Evolutionary conservation across 2,113 vertebrate species (phyloP), one percentile per base, ranked within the genome.

Genomic region (Erythrocebus patas): DNA sequence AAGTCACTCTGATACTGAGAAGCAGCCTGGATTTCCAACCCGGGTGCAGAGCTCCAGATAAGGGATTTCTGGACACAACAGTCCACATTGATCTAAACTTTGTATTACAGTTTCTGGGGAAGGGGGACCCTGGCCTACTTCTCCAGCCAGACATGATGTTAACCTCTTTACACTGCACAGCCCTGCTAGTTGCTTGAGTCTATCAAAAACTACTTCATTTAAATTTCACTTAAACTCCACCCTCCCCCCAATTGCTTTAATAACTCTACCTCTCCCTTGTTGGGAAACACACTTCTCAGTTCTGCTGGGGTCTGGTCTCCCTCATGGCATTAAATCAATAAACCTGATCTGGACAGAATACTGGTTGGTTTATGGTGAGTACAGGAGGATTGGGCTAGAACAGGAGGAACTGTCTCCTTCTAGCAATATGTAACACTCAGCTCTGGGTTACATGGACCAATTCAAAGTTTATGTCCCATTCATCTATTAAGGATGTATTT

Each of bases 381-480:
- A 2, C 2, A n/a, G n/a, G 61, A 32, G 6, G 12, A 50, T 0
- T 9, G 35, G 76, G 6, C 20, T 38, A 81, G 30, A 57, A 18
- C 45, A 9, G 4, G 9, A 3, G 20, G 32, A 70, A 40, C 20
- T 27, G 43, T 76, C 59, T 79, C 61, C 95, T 91, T 20, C 61
- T 12, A 17, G 59, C 3, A 38, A 23, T 40, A 8, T 0, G 1
- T 11, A 32, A 3, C 16, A 3, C 12, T 55, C 22, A 38, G 22
- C 52, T 48, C n/a, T n/a, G n/a, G n/a, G n/a, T n/a, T 13, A 73
- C 35, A 3, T 0, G 20, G 27, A 40, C 35, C 45, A 52, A 52
- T 22, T 70, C 2, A 88, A 90, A 43, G 3, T 45, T 18, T 32
- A 59, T 18, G 22, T 20, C 64, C 61, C 17, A 16, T 16, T 73